phyloP scores from a whole-genome alignment of 2,888 invertebrate species.

The Agrenia bidenticulata region DNA sequence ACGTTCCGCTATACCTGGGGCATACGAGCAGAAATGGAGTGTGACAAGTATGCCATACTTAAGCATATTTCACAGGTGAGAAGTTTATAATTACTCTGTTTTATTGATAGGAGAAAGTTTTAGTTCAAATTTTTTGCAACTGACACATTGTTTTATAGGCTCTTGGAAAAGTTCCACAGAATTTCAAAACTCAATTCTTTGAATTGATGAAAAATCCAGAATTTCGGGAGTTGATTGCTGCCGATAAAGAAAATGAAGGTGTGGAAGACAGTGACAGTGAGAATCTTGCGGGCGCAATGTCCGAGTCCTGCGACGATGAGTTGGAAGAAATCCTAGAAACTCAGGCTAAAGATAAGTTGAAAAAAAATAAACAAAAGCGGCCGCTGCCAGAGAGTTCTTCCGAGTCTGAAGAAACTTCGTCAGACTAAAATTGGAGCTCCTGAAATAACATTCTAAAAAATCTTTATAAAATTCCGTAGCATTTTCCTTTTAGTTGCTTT shows the following conservation, averaged over 20 bases:
- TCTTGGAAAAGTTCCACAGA: neutral
- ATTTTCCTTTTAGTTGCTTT: too few relatives aligned
- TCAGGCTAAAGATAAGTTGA: neutral
- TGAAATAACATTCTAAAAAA: too few relatives aligned
- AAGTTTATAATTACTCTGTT: neutral
- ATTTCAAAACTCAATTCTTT: slow-evolving; percentile 13
- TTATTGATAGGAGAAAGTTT: neutral
- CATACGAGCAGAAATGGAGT: slow-evolving; percentile 22
- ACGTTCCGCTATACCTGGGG: slow-evolving; percentile 24
- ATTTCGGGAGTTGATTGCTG: neutral
- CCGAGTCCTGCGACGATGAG: neutral
- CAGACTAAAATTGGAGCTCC: too few relatives aligned
- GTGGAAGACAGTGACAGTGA: neutral
- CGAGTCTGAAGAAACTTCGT: too few relatives aligned
- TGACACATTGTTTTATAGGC: neutral
- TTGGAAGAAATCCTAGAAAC: neutral
- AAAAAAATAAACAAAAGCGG: neutral
- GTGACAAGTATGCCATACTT: slow-evolving; percentile 22
- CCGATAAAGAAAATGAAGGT: neutral
- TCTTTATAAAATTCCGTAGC: too few relatives aligned
- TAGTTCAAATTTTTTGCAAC: neutral
- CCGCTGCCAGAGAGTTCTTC: too few relatives aligned
- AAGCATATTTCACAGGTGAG: slow-evolving; percentile 24
- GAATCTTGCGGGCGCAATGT: neutral
- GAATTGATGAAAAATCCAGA: neutral